phyloP scores from a whole-genome alignment of 1,140 invertebrate species.

The Ceratitis capitata region DNA sequence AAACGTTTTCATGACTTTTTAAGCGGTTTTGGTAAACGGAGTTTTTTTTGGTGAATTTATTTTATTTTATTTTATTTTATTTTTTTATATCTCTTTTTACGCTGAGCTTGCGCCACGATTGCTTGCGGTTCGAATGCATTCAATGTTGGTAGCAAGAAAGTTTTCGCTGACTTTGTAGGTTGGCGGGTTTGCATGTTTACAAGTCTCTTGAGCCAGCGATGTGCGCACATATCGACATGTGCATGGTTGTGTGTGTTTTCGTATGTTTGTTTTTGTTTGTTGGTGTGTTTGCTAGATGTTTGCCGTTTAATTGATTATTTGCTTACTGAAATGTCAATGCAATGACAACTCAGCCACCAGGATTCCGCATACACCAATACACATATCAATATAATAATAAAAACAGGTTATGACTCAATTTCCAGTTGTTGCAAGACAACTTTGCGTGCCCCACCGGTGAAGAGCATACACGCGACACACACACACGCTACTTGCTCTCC shows the following conservation, averaged over 20 bases:
- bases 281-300: not conserved
- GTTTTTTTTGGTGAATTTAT: not conserved
- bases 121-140: not conserved
- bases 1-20: constrained; percentile 18
- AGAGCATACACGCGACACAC: not conserved
- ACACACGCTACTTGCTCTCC: no score
- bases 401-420: constrained; percentile 37
- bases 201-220: not conserved
- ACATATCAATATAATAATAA: constrained; percentile 6
- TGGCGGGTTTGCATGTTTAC: not conserved
- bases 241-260: not conserved
- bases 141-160: not conserved
- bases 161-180: constrained; percentile 35
- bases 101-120: not conserved
- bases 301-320: constrained; percentile 37
- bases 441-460: not conserved
- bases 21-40: not conserved
- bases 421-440: not conserved
- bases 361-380: not conserved
- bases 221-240: not conserved
- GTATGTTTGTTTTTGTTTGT: not conserved
- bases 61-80: no score
- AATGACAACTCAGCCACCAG: constrained; percentile 34
- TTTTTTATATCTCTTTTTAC: no score
- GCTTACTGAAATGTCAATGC: constrained; percentile 29